Conservation (phyloP, 2,888 invertebrate genomes). For the Conistra vaccinii region DNA sequence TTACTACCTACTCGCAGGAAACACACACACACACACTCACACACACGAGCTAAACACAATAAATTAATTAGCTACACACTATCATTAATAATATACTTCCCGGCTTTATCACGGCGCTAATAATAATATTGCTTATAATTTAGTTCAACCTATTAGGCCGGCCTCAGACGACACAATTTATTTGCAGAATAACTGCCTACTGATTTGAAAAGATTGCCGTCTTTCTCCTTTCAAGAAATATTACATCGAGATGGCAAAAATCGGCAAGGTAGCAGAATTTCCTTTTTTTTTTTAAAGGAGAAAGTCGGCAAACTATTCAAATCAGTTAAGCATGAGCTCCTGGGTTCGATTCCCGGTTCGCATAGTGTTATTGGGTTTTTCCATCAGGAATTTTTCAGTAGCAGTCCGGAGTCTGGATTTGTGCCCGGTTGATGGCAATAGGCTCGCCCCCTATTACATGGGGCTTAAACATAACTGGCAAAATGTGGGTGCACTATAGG, state of each 20-base stretch:
- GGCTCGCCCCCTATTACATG: too few species aligned
- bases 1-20: conserved; percentile 34
- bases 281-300: too few species aligned
- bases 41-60: conserved; percentile 2
- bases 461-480: too few species aligned
- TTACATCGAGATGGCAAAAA: neutral
- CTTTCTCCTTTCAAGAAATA: neutral
- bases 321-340: too few species aligned
- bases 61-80: conserved; percentile 51
- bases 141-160: conserved; percentile 18
- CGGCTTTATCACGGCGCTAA: conserved; percentile 33
- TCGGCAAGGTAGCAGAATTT: too few species aligned
- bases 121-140: conserved; percentile 50
- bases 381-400: too few species aligned
- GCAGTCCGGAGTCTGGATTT: too few species aligned
- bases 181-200: neutral
- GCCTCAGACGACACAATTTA: neutral
- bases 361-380: too few species aligned
- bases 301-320: too few species aligned
- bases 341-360: too few species aligned
- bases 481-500: too few species aligned
- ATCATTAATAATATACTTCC: conserved; percentile 45
- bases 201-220: neutral
- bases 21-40: conserved; percentile 9
- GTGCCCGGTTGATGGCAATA: too few species aligned